Evolutionary conservation across 2,888 invertebrate species (phyloP).

Genomic region (Aphodius granarius): DNA sequence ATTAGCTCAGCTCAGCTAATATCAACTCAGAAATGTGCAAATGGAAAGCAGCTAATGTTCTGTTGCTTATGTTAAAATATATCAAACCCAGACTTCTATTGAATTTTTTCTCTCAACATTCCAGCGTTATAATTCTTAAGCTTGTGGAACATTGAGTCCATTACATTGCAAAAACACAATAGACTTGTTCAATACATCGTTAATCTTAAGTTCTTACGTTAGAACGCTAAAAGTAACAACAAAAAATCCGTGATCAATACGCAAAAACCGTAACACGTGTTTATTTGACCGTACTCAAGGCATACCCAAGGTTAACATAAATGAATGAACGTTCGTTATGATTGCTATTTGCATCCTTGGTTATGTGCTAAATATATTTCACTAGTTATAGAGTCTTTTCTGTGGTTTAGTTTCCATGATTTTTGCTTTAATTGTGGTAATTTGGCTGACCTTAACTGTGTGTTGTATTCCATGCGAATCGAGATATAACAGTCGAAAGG

Average conservation of each 20-base stretch:
- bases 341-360: no score
- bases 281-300: neutral
- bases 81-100: neutral
- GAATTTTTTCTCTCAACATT: neutral
- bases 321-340: no score
- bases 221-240: neutral
- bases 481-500: neutral
- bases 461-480: neutral
- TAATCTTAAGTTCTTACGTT: neutral
- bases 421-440: neutral
- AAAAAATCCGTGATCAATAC: neutral
- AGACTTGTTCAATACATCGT: neutral
- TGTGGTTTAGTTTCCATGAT: neutral
- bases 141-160: neutral
- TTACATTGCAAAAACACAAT: neutral
- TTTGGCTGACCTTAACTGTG: neutral
- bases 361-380: no score
- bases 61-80: no score
- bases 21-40: no score
- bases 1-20: no score
- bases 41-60: no score
- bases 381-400: neutral
- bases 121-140: neutral
- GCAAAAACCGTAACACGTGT: neutral
- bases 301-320: neutral